Conservation (phyloP, 2,888 invertebrate species). For the Acrobasis repandana region DNA sequence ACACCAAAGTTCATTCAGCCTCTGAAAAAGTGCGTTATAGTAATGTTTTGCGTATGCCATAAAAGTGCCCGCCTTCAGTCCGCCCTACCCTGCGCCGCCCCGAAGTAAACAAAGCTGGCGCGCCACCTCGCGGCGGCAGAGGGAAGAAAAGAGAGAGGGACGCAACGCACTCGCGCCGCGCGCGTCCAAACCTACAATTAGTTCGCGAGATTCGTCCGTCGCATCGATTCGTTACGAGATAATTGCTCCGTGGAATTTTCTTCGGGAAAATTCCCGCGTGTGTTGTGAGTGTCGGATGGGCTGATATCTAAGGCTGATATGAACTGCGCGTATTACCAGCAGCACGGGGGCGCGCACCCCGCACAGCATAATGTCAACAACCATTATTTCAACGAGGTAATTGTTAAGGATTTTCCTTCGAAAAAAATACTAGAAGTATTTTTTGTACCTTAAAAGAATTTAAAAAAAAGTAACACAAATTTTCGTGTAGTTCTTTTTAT, state of each 20-base stretch:
- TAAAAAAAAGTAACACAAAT: too few species aligned
- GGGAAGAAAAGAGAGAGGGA: constrained; percentile 58
- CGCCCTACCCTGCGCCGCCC: constrained; percentile 73
- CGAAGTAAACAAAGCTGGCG: constrained; percentile 58
- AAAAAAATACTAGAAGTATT: background rate
- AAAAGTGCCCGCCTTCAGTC: constrained; percentile 65
- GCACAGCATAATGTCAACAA: constrained; percentile 70
- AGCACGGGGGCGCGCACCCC: constrained; percentile 72
- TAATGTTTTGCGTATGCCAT: constrained; percentile 62
- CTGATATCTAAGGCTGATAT: constrained; percentile 60
- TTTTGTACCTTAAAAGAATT: background rate
- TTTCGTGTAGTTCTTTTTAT: too few species aligned
- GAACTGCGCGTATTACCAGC: constrained; percentile 80
- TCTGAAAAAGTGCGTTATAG: constrained; percentile 48
- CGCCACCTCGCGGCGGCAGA: constrained; percentile 52
- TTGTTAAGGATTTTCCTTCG: background rate
- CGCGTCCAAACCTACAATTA: constrained; percentile 75
- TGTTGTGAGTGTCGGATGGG: constrained; percentile 50
- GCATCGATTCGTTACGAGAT: constrained; percentile 81
- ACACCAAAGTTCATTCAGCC: constrained; percentile 36
- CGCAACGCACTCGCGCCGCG: constrained; percentile 45
- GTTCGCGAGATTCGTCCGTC: constrained; percentile 81
- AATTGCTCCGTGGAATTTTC: constrained; percentile 74
- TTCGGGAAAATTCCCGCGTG: constrained; percentile 55
- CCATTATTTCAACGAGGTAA: constrained; percentile 78